Evolutionary conservation across 2,888 invertebrate genomes (phyloP).

Genomic region (Scaptomyza flava): DNA sequence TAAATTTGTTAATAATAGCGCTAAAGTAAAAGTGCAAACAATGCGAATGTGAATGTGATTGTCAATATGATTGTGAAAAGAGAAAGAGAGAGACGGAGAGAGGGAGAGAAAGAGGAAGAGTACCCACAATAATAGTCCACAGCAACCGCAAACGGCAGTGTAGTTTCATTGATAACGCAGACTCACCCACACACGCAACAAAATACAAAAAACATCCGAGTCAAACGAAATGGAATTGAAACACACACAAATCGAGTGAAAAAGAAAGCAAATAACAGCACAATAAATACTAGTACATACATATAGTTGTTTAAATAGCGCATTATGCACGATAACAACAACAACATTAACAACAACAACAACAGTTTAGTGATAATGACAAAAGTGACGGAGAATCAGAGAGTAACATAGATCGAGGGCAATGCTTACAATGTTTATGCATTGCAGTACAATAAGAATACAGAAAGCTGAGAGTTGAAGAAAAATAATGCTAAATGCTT

Average conservation of each 20-base stretch:
- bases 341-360: constrained; percentile 16
- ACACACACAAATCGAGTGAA: constrained; percentile 45
- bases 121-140: constrained; percentile 40
- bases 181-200: constrained; percentile 38
- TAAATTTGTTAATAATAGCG: constrained; percentile 71
- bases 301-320: constrained; percentile 26
- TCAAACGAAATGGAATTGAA: constrained; percentile 67
- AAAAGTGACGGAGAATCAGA: constrained; percentile 30
- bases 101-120: not conserved
- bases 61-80: constrained; percentile 19
- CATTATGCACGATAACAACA: constrained; percentile 42
- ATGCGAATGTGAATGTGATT: constrained; percentile 53
- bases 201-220: constrained; percentile 6
- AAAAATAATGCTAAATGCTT: constrained; percentile 3
- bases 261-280: constrained; percentile 47
- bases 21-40: constrained; percentile 78
- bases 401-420: constrained; percentile 37
- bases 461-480: not conserved
- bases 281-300: constrained; percentile 22
- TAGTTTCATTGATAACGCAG: constrained; percentile 70
- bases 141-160: constrained; percentile 26
- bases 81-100: constrained; percentile 7
- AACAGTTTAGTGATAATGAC: constrained; percentile 41
- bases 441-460: not conserved
- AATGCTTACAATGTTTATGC: constrained; percentile 27